Conservation (phyloP, 1,140 invertebrate species). For the Drosophila baimaii region DNA sequence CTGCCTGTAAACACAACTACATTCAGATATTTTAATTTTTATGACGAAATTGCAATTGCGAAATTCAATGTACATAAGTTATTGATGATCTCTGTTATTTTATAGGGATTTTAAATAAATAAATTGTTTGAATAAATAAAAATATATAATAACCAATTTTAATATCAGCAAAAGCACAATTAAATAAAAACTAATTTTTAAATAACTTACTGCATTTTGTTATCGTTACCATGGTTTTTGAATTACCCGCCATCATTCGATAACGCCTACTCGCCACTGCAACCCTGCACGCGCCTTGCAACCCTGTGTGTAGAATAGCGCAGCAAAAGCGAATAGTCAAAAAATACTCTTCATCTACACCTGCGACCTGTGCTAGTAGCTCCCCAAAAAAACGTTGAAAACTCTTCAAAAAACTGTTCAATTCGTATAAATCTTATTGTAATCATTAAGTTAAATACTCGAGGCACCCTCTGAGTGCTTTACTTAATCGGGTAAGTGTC, state of each 20-base stretch:
- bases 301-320: constrained; percentile 78
- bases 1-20: constrained; percentile 6
- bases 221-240: constrained; percentile 21
- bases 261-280: background rate
- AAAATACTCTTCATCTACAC: constrained; percentile 62
- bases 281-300: constrained; percentile 56
- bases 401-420: constrained; percentile 12
- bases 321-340: constrained; percentile 66
- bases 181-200: background rate
- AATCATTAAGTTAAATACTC: constrained; percentile 6
- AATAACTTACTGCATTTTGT: background rate
- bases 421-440: constrained; percentile 2
- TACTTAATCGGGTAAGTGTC: constrained; percentile 43
- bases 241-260: constrained; percentile 5
- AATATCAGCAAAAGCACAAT: background rate
- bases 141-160: background rate
- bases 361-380: constrained; percentile 65
- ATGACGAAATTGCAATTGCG: background rate
- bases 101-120: background rate
- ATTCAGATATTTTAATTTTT: background rate
- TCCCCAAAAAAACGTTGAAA: constrained; percentile 37
- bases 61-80: background rate
- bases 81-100: background rate
- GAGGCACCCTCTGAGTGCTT: background rate
- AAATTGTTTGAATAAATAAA: background rate